These are phyloP conservation scores for Scaeva pyrastri DNA, from an alignment of 2,888 invertebrate genomes.

Conservation along the genomic window DNA sequence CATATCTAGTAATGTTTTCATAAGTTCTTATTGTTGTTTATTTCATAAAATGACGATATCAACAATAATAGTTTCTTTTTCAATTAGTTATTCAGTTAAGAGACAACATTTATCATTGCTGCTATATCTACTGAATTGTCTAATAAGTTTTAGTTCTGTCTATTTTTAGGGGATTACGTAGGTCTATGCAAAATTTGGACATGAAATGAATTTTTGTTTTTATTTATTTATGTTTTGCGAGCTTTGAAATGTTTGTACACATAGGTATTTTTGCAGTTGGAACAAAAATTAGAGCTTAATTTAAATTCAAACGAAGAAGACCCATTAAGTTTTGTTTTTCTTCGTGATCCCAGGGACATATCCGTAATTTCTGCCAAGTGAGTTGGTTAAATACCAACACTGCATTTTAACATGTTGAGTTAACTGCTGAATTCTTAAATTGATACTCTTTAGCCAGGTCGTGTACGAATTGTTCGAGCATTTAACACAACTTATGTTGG, in stretches of 20 bases:
- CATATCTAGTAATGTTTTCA: neutral
- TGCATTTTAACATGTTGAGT: too few relatives aligned
- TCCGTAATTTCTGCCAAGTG: too few relatives aligned
- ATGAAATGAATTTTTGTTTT: conserved; percentile 5
- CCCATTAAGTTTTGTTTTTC: neutral
- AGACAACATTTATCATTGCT: conserved; percentile 5
- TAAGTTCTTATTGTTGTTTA: conserved; percentile 5
- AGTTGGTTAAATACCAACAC: too few relatives aligned
- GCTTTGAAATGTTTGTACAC: too few relatives aligned
- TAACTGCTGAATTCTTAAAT: too few relatives aligned
- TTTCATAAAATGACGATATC: conserved; percentile 35
- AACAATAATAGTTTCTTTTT: conserved; percentile 39
- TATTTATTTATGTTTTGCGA: conserved; percentile 9
- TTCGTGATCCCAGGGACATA: too few relatives aligned
- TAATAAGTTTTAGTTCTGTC: neutral
- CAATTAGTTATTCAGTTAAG: conserved; percentile 5
- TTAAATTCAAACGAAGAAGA: neutral
- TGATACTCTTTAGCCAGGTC: too few relatives aligned
- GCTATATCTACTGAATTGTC: neutral
- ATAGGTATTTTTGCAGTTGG: neutral
- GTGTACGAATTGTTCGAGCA: too few relatives aligned
- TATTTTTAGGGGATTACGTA: conserved; percentile 56
- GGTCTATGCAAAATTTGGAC: neutral
- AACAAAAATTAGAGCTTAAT: neutral
- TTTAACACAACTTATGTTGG: too few relatives aligned